These are phyloP conservation scores for Sparus aurata DNA, from an alignment of 2,797 vertebrate genomes.

Conservation along the genomic window DNA sequence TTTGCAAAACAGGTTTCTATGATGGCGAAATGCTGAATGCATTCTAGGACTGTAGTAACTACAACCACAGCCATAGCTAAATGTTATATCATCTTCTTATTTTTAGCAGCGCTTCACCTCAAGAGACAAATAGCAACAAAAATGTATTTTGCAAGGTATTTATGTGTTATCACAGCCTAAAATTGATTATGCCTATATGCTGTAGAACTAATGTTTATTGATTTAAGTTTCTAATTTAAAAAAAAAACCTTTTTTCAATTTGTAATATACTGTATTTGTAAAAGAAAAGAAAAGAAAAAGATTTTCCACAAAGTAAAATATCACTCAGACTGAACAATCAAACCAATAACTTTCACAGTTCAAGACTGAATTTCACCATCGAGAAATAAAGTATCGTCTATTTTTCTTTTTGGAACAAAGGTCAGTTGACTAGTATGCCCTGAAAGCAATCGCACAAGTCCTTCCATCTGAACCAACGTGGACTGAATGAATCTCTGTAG, in stretches of 20 bases:
- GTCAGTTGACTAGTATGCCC: constrained; percentile 8
- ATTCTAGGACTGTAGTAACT: constrained; percentile 3
- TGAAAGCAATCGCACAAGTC: not conserved
- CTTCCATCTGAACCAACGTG: not conserved
- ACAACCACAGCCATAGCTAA: not conserved
- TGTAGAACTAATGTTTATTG: not conserved
- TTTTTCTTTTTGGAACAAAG: not conserved
- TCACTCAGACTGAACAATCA: not conserved
- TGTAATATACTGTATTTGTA: not conserved
- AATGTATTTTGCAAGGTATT: not conserved
- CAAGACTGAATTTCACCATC: not conserved
- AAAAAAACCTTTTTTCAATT: not conserved
- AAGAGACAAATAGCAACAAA: not conserved
- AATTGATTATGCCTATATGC: not conserved
- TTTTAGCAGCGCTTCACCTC: not conserved
- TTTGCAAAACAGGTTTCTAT: constrained; percentile 23
- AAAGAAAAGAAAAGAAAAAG: no score
- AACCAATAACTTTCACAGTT: constrained; percentile 7
- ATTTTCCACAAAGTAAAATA: not conserved
- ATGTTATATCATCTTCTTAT: constrained; percentile 2
- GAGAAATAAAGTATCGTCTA: not conserved
- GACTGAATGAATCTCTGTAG: constrained; percentile 2
- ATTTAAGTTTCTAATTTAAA: no score
- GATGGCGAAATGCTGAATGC: not conserved
- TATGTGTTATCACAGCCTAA: not conserved